phyloP scores from a whole-genome alignment of 1,140 invertebrate species.

The Euborellia annulipes region DNA sequence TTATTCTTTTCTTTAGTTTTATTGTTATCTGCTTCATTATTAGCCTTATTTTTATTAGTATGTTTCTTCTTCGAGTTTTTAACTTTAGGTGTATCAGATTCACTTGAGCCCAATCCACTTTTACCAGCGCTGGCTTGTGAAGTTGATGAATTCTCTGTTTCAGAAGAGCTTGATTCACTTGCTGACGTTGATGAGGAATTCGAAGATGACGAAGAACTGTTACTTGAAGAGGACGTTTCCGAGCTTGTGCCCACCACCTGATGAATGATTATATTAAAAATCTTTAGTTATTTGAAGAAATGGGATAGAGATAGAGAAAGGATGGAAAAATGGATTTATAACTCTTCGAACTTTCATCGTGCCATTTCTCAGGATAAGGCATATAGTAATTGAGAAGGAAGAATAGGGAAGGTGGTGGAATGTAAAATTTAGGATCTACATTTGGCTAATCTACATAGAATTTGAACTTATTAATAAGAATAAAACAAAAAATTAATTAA shows the following conservation, averaged over 20 bases:
- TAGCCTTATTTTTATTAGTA: constrained; percentile 7
- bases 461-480: too few species aligned
- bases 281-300: too few species aligned
- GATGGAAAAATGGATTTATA: too few species aligned
- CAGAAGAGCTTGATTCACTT: constrained; percentile 21
- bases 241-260: constrained; percentile 12
- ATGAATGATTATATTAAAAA: too few species aligned
- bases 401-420: too few species aligned
- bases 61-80: constrained; percentile 13
- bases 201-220: constrained; percentile 18
- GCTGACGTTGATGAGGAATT: constrained; percentile 21
- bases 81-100: constrained; percentile 17
- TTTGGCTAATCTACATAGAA: too few species aligned
- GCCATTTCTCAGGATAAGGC: too few species aligned
- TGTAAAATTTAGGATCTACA: too few species aligned
- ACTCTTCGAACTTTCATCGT: too few species aligned
- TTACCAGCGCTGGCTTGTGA: constrained; percentile 14
- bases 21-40: constrained; percentile 17
- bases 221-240: constrained; percentile 19
- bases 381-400: too few species aligned
- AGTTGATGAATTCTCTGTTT: constrained; percentile 23
- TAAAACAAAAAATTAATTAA: too few species aligned
- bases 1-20: constrained; percentile 9
- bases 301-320: too few species aligned
- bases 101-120: constrained; percentile 14